Evolutionary conservation across 2,888 invertebrate genomes (phyloP), one percentile per base, ranked within the genome.

Genomic region (Hermaeophaga mercurialis): DNA sequence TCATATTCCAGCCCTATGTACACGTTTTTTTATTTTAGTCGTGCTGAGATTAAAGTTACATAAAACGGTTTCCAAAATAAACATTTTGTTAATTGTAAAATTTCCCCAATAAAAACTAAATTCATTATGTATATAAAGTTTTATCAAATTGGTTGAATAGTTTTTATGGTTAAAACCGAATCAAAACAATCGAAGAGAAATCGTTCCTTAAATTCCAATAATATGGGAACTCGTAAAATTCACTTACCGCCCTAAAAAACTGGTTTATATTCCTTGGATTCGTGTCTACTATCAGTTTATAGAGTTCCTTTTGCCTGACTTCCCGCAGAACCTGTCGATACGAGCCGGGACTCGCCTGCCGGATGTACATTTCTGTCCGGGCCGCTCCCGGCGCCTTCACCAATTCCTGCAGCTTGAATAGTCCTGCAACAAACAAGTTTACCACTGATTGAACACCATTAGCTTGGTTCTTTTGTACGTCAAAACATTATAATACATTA

Each of bases 211-310:
- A 22, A 22, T 22, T 5, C 22, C 22, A 6, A 22, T 22, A 12
- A 31, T 31, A 11, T 2, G 3, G 12, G 12, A 31, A 12, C 31
- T 31, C 9, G 31, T 31, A 14, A 12, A 31, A 54, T 55, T 14
- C 33, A 83, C 90, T 86, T 78, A 95, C 96, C 73, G 94, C 91
- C 78, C 94, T 84, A 61, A 95, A 91, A 75, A 96, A 86, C 70
- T 85, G 84, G 63, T 88, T 85, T 71, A 96, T 89, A 70, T 89
- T 86, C 67, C 83, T 84, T 0, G 94, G 90, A 73, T 90, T 89
- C 0, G 91, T 91, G 73, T 96, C 96, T 4, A 95, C 89, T 60
- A 96, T 88, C 53, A 96, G 82, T 71, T 94, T 92, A 72, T 85
- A 88, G 69, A 95, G 91, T 68, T 89, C 86, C 74, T 94, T 93